These are phyloP conservation scores for Hydrophis major DNA, from an alignment of 2,797 vertebrate genomes.

Conservation along the genomic window DNA sequence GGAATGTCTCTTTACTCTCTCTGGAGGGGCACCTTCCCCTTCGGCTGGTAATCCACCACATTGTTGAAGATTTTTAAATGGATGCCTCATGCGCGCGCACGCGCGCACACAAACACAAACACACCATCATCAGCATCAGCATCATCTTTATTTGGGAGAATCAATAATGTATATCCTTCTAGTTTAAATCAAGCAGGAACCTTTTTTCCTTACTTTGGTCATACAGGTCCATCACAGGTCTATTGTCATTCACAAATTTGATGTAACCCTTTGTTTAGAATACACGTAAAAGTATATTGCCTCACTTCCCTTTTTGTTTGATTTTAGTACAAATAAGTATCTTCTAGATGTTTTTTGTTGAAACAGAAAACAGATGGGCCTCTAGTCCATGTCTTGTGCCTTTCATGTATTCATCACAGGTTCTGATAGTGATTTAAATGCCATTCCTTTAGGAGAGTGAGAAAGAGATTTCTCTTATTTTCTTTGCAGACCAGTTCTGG, in stretches of 20 bases:
- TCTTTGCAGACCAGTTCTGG: neutral
- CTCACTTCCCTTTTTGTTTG: neutral
- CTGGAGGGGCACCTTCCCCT: neutral
- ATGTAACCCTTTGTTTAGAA: neutral
- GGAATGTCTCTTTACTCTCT: neutral
- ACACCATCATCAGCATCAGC: no score
- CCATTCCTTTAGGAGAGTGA: neutral
- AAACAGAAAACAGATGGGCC: neutral
- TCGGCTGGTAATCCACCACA: neutral
- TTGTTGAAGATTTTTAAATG: neutral
- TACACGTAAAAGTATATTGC: neutral
- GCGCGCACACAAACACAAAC: no score
- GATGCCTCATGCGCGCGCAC: neutral
- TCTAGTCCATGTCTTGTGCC: neutral
- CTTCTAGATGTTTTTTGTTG: neutral
- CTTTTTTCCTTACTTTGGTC: no score
- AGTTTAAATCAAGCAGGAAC: no score
- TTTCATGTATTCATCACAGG: neutral
- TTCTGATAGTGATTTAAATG: neutral
- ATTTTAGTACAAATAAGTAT: neutral
- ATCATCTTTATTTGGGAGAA: no score
- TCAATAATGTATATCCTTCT: no score
- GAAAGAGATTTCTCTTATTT: neutral
- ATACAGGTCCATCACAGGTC: no score
- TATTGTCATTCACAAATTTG: neutral